Conservation (phyloP, 2,113 vertebrate species). For the Osmerus mordax region DNA sequence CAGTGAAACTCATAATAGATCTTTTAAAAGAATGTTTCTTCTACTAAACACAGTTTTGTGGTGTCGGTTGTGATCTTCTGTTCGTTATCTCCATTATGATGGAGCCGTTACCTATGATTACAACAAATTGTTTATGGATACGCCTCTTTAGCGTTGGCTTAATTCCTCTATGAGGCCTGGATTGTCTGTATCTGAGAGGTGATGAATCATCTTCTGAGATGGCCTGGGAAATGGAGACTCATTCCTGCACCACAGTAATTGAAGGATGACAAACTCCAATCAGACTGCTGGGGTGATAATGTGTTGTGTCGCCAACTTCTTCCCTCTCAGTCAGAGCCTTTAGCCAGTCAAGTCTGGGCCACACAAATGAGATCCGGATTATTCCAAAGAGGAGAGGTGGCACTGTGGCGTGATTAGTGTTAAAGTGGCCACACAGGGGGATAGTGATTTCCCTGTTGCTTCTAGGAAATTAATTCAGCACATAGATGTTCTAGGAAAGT, state of each 20-base stretch:
- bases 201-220: slow-evolving; percentile 21
- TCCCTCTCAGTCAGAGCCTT: not conserved
- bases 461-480: not conserved
- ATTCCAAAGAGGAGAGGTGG: not conserved
- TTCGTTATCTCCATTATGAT: slow-evolving; percentile 19
- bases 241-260: not conserved
- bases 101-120: slow-evolving; percentile 29
- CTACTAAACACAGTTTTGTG: not conserved
- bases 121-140: slow-evolving; percentile 15
- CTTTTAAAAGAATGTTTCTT: not conserved
- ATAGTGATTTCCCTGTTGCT: not conserved
- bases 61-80: not conserved
- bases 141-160: slow-evolving; percentile 5
- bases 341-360: not conserved
- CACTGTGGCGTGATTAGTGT: not conserved
- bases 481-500: not conserved
- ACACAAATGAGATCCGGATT: not conserved
- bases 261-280: not conserved
- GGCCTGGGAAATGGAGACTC: not conserved
- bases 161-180: not conserved
- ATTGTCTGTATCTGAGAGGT: slow-evolving; percentile 24
- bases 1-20: too few species aligned
- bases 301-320: not conserved
- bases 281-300: not conserved
- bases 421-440: not conserved